These are phyloP conservation scores for Aporrectodea caliginosa DNA, from an alignment of 1,140 invertebrate species.

Conservation along the genomic window DNA sequence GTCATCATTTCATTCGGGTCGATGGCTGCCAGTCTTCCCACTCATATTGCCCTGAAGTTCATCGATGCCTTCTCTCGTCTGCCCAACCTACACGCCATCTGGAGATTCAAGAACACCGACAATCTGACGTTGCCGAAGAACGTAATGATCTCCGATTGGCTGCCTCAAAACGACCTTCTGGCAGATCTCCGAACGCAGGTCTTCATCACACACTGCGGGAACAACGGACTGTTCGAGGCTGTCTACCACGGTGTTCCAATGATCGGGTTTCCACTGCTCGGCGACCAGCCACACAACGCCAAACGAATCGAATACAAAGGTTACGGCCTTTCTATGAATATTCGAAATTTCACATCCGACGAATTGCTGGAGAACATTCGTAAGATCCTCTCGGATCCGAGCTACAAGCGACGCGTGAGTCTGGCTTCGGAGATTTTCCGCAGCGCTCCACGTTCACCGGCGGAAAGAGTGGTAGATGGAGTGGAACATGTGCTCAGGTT, in stretches of 20 bases:
- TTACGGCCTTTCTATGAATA: constrained; percentile 26
- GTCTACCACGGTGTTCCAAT: constrained; percentile 37
- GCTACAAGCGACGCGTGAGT: constrained; percentile 5
- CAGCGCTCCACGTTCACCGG: constrained; percentile 3
- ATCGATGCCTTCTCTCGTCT: constrained; percentile 7
- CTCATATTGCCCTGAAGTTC: background rate
- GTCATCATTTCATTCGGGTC: constrained; percentile 19
- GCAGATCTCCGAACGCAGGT: constrained; percentile 34
- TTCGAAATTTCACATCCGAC: constrained; percentile 16
- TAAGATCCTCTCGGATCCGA: constrained; percentile 17
- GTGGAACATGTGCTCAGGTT: constrained; percentile 29
- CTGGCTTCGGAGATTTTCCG: constrained; percentile 20
- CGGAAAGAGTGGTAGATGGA: constrained; percentile 23
- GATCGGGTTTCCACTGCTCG: constrained; percentile 40
- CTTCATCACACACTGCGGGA: constrained; percentile 41
- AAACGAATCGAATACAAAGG: constrained; percentile 45
- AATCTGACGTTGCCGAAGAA: constrained; percentile 56
- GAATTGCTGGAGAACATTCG: constrained; percentile 5
- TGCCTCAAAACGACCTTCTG: constrained; percentile 61
- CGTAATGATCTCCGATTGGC: constrained; percentile 64
- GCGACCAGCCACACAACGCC: constrained; percentile 46
- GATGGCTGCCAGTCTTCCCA: background rate
- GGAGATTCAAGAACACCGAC: constrained; percentile 11
- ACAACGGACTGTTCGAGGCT: constrained; percentile 38
- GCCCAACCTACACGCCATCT: background rate